Evolutionary conservation across 2,113 vertebrate genomes (phyloP).

Genomic region (Malurus alboscapulatus): DNA sequence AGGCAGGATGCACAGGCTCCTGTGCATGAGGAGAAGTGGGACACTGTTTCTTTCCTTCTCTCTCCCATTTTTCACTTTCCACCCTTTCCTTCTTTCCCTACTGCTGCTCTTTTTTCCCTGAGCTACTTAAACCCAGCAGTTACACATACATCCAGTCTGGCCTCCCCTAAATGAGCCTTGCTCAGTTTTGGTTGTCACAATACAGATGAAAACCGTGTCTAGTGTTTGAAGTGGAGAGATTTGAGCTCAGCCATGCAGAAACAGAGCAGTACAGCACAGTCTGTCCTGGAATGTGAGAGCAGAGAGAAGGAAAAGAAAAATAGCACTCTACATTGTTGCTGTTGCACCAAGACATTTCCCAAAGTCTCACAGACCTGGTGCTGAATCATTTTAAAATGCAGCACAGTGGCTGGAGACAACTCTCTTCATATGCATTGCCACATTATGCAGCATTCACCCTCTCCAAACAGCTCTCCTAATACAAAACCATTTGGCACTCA

Average conservation of each 20-base stretch:
- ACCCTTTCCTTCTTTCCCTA: background rate
- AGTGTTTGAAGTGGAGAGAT: background rate
- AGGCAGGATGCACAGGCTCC: background rate
- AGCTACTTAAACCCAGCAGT: background rate
- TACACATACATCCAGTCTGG: background rate
- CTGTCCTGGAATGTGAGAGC: background rate
- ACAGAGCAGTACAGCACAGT: background rate
- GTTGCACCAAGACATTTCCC: background rate
- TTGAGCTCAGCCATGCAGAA: background rate
- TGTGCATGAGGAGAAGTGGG: fast-evolving
- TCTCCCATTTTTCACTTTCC: background rate
- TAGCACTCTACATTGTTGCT: background rate
- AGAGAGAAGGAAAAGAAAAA: background rate
- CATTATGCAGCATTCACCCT: fast-evolving
- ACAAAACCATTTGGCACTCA: background rate
- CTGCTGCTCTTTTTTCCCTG: background rate
- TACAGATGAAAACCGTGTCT: background rate
- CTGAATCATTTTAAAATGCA: background rate
- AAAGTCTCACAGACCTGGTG: background rate
- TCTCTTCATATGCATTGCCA: background rate
- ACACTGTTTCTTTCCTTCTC: background rate
- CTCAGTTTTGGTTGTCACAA: background rate
- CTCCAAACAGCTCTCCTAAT: background rate
- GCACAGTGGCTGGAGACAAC: background rate
- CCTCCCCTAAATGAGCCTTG: background rate